phyloP scores from a whole-genome alignment of 2,888 invertebrate species.

The Clitarchus hookeri region DNA sequence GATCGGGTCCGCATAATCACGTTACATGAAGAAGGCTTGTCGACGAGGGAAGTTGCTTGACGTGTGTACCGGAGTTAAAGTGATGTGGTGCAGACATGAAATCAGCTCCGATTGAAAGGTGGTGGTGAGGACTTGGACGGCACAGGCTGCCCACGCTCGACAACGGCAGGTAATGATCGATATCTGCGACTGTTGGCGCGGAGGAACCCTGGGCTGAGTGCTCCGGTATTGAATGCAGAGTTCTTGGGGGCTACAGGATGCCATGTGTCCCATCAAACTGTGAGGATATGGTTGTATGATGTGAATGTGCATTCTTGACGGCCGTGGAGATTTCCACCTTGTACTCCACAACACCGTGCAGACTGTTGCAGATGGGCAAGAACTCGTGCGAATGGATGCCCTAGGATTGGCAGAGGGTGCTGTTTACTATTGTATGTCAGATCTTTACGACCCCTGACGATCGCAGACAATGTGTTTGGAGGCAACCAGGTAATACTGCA shows the following conservation, averaged over 20 bases:
- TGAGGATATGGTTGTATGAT: background rate
- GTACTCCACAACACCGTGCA: slow-evolving; percentile 11
- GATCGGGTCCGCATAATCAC: too few species aligned
- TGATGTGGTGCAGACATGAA: too few species aligned
- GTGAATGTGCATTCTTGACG: background rate
- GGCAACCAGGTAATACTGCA: slow-evolving; percentile 2
- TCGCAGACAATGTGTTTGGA: slow-evolving; percentile 23
- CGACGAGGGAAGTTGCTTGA: slow-evolving; percentile 15
- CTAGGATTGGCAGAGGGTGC: background rate
- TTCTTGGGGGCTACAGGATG: too few species aligned
- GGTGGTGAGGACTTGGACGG: background rate
- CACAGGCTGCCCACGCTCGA: background rate
- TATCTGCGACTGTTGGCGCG: background rate
- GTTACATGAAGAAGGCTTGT: background rate
- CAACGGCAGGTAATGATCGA: slow-evolving; percentile 6
- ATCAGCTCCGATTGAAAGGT: background rate
- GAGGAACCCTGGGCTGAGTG: background rate
- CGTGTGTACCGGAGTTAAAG: slow-evolving; percentile 11
- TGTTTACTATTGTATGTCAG: too few species aligned
- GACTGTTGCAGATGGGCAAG: background rate
- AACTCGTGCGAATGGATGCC: background rate
- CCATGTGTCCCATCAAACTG: slow-evolving; percentile 19
- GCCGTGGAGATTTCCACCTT: background rate
- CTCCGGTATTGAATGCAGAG: background rate
- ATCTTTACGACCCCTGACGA: too few species aligned